Conservation (phyloP, 2,797 vertebrate genomes). For the Pseudocheirus occidentalis region DNA sequence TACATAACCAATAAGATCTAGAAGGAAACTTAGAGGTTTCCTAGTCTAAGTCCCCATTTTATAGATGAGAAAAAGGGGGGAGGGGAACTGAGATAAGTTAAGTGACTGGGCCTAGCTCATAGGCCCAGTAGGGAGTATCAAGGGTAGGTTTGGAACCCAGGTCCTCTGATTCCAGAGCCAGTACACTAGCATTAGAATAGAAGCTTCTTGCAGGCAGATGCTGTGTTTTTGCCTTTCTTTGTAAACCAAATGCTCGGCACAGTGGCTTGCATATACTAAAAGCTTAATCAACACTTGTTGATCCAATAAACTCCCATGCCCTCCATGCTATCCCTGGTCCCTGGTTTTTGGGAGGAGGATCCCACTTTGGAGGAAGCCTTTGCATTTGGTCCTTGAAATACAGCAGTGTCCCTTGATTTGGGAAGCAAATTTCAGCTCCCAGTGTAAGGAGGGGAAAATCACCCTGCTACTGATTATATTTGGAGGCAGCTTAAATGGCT, state of each 20-base stretch:
- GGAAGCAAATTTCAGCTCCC: not conserved
- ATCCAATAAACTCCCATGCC: not conserved
- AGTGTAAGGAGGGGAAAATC: not conserved
- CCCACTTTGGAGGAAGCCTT: not conserved
- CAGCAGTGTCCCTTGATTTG: not conserved
- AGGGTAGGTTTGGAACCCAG: constrained; percentile 15
- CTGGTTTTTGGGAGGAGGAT: not conserved
- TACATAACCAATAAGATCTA: not conserved
- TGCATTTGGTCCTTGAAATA: not conserved
- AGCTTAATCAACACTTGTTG: not conserved
- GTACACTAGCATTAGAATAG: not conserved
- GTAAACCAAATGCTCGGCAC: not conserved
- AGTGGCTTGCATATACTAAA: not conserved
- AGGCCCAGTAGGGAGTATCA: not conserved
- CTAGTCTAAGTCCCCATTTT: not conserved
- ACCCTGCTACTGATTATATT: not conserved
- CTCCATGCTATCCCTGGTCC: not conserved
- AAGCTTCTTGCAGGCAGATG: not conserved
- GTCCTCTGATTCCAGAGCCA: not conserved
- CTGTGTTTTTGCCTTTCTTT: not conserved
- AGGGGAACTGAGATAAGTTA: not conserved
- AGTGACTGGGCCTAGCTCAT: constrained; percentile 8
- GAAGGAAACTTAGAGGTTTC: not conserved
- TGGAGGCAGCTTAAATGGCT: not conserved
- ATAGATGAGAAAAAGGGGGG: not conserved